Conservation (phyloP, 2,113 vertebrate genomes). For the Martes martes region DNA sequence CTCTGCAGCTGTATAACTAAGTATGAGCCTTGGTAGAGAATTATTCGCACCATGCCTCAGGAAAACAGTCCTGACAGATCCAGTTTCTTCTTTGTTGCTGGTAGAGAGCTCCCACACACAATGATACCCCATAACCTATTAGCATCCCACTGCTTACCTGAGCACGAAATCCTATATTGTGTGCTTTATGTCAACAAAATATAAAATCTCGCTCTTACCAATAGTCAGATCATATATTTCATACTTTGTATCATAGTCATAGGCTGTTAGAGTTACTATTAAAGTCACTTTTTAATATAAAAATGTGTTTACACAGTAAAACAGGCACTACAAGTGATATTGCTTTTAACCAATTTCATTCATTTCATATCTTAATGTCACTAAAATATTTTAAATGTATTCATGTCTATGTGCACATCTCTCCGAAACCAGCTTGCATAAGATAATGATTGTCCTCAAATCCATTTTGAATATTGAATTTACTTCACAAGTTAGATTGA, state of each 20-base stretch:
- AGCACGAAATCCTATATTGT: accelerated
- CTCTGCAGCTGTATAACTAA: neutral
- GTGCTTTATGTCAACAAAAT: neutral
- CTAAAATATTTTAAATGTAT: neutral
- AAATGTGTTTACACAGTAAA: neutral
- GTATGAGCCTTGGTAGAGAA: neutral
- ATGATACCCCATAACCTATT: accelerated
- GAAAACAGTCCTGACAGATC: neutral
- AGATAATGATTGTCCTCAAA: neutral
- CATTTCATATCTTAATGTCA: neutral
- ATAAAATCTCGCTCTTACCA: accelerated
- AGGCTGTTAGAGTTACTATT: neutral
- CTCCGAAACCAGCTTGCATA: neutral
- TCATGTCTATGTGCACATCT: accelerated
- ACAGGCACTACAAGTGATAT: neutral
- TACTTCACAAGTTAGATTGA: neutral
- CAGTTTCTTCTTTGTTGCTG: neutral
- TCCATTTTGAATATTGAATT: neutral
- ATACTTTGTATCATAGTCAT: neutral
- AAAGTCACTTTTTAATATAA: neutral
- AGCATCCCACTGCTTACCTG: too few relatives aligned
- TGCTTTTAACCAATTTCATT: neutral
- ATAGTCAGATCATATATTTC: neutral
- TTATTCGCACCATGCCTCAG: neutral
- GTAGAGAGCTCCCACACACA: neutral